Conservation (phyloP, 2,113 vertebrate genomes). For the Ellobius talpinus region DNA sequence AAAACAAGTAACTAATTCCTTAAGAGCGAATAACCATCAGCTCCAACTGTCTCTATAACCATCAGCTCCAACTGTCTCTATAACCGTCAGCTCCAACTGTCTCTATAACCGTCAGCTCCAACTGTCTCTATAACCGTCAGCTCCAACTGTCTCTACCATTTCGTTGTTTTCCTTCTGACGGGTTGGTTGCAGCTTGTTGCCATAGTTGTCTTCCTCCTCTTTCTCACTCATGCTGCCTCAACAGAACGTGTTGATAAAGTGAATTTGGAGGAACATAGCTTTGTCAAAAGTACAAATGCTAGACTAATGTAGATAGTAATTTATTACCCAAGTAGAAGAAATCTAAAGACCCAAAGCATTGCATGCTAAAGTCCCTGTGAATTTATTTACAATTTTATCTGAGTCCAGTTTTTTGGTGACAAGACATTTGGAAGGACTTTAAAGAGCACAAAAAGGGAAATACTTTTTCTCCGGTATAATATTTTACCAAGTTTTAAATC, state of each 20-base stretch:
- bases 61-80: not conserved
- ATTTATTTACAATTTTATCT: not conserved
- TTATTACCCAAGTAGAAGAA: not conserved
- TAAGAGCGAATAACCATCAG: not conserved
- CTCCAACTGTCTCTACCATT: not conserved
- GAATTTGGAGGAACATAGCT: not conserved
- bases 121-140: too few relatives aligned
- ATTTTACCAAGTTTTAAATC: not conserved
- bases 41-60: not conserved
- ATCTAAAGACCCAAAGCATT: not conserved
- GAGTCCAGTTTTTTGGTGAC: not conserved
- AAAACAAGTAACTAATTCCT: not conserved
- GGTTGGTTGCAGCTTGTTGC: not conserved
- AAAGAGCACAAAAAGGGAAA: not conserved
- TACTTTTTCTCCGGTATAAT: not conserved
- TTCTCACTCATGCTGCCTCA: not conserved
- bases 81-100: not conserved
- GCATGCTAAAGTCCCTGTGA: not conserved
- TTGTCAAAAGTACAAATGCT: slow-evolving; percentile 38
- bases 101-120: not conserved
- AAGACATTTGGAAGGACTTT: not conserved
- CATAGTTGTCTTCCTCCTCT: too few relatives aligned
- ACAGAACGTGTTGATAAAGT: not conserved
- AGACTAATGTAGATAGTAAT: not conserved
- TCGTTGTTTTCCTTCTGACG: not conserved